Conservation (phyloP, 2,797 vertebrate species). For the Clarias fuscus region DNA sequence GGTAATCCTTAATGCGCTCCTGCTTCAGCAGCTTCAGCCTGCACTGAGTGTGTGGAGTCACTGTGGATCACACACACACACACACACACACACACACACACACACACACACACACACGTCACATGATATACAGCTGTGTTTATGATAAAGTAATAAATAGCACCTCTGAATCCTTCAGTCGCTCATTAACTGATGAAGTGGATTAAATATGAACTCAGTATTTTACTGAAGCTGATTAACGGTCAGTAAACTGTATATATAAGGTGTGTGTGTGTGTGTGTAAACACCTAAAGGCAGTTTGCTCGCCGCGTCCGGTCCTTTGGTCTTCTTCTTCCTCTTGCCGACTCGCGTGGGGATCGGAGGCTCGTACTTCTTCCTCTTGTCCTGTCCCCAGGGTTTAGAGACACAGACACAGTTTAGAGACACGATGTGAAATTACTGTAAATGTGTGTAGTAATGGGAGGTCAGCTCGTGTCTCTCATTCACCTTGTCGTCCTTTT, state of each 20-base stretch:
- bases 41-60: slow-evolving; percentile 97
- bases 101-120: not conserved
- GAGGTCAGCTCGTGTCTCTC: not conserved
- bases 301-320: slow-evolving; percentile 97
- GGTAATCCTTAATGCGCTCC: slow-evolving; percentile 93
- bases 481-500: slow-evolving; percentile 98
- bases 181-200: no score
- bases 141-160: not conserved
- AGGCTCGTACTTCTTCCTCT: slow-evolving; percentile 99
- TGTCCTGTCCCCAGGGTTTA: slow-evolving; percentile 76
- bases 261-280: no score
- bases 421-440: not conserved
- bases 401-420: not conserved
- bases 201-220: no score
- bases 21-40: slow-evolving; percentile 82
- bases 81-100: not conserved
- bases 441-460: not conserved
- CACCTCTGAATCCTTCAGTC: no score
- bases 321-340: slow-evolving; percentile 96
- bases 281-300: slow-evolving; percentile 89
- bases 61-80: slow-evolving; percentile 61
- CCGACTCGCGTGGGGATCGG: slow-evolving; percentile 97
- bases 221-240: no score
- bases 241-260: not conserved
- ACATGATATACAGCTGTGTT: not conserved